Evolutionary conservation across 2,888 invertebrate genomes (phyloP), one percentile per base, ranked within the genome.

Genomic region (Gandaritis pyraliata): DNA sequence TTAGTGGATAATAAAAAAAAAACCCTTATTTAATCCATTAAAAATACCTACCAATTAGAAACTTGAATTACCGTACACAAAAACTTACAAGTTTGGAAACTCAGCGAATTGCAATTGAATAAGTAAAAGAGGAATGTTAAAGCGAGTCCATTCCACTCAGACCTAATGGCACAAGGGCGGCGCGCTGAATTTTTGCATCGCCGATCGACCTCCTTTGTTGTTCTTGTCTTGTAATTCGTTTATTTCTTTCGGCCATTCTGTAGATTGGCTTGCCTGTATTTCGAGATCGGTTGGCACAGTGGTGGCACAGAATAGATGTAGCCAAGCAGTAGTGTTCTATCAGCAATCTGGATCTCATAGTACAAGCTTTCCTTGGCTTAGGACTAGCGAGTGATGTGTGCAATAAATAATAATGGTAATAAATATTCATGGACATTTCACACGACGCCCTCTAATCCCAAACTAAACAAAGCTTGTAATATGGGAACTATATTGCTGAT

Each of bases 151-250:
- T 72, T 70, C 68, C 61, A 64, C 72, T 73, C 77, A 73, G 70
- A 61, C 72, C 78, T 81, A 83, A 81, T 79, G 75, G 82, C 81
- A 79, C 77, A 78, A 79, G 76, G 72, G 78, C 80, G 72, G 78
- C 80, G 79, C 77, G 74, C 69, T 71, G 75, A 71, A 74, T 75
- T 76, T 76, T 75, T 73, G 76, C 77, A 78, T 62, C 43, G 52
- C 58, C 49, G 54, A 58, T 77, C 61, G 65, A 57, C 59, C 58
- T 71, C 70, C 72, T 76, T 77, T 77, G 75, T 77, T 75, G 72
- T 76, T 75, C 72, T 75, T 75, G 71, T 60, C 70, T 71, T 72
- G 64, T 61, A 77, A 74, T 72, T 71, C 72, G 64, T 74, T 76
- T 75, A 73, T 70, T 65, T 67, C 64, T 67, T 69, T 64, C 59